Evolutionary conservation across 2,888 invertebrate genomes (phyloP).

Genomic region (Himalopsyche japonica): DNA sequence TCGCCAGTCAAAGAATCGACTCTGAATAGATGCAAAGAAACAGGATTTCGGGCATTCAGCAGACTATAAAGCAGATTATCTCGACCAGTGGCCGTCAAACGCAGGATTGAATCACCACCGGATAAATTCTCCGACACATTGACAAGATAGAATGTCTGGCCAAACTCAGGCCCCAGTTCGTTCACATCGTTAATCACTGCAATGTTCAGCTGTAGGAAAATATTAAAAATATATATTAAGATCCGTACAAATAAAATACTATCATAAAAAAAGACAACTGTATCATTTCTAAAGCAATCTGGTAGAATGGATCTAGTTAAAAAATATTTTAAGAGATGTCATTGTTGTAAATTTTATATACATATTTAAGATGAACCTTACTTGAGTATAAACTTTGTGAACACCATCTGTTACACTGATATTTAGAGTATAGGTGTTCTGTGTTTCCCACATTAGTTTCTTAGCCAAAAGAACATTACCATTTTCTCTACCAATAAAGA

Average conservation of each 20-base stretch:
- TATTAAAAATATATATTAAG: not conserved
- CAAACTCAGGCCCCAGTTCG: slow-evolving; percentile 84
- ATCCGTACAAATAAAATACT: not conserved
- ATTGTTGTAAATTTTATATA: not conserved
- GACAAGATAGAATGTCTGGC: slow-evolving; percentile 69
- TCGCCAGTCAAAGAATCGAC: slow-evolving; percentile 81
- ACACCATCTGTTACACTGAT: slow-evolving; percentile 82
- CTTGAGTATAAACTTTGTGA: slow-evolving; percentile 67
- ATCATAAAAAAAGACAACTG: too few species aligned
- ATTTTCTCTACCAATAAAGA: slow-evolving; percentile 81
- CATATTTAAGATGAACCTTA: slow-evolving; percentile 46
- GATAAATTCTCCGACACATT: slow-evolving; percentile 78
- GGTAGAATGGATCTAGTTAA: too few species aligned
- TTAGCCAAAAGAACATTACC: slow-evolving; percentile 86
- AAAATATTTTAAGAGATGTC: too few species aligned
- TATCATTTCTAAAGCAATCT: not conserved
- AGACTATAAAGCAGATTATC: slow-evolving; percentile 82
- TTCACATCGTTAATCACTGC: slow-evolving; percentile 81
- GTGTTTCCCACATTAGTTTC: slow-evolving; percentile 80
- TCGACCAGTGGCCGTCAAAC: slow-evolving; percentile 69
- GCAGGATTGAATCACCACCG: slow-evolving; percentile 67
- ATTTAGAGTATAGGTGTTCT: slow-evolving; percentile 75
- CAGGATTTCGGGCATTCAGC: slow-evolving; percentile 74
- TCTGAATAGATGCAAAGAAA: slow-evolving; percentile 75
- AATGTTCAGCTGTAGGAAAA: slow-evolving; percentile 64